A percentile compares a stretch with the other conserved stretches of the same genome.
Conservation (phyloP, 2,888 invertebrate genomes). For the Caenorhabditis sinica region DNA sequence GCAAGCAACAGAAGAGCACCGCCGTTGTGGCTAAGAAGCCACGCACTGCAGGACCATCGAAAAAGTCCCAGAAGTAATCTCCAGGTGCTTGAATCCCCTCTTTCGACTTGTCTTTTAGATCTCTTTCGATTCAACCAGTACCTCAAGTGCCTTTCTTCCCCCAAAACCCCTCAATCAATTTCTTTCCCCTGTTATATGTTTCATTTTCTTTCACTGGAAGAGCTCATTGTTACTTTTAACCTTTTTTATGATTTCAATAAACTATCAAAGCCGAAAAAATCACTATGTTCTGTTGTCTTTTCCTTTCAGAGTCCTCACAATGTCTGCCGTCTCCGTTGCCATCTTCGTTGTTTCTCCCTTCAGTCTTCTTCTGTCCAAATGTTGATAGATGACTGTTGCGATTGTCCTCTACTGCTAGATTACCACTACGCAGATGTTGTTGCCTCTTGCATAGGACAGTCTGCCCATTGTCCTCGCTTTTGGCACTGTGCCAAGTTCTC, state of each 20-base stretch:
- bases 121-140: too few species aligned
- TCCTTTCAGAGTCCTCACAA: slow-evolving; percentile 15
- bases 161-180: too few species aligned
- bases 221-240: too few species aligned
- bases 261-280: neutral
- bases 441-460: too few species aligned
- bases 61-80: neutral
- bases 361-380: neutral
- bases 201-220: neutral
- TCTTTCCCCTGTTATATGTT: neutral
- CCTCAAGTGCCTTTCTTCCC: too few species aligned
- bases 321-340: neutral
- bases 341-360: neutral
- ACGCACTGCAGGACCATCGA: slow-evolving; percentile 25
- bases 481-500: neutral
- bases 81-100: neutral
- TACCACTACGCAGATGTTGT: too few species aligned
- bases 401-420: neutral
- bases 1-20: slow-evolving; percentile 33
- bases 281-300: neutral
- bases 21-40: slow-evolving; percentile 63
- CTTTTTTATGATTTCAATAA: neutral
- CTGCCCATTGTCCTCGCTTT: neutral
- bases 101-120: too few species aligned
- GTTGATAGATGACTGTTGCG: neutral